phyloP scores from a whole-genome alignment of 2,888 invertebrate genomes.

The Latheticus oryzae region DNA sequence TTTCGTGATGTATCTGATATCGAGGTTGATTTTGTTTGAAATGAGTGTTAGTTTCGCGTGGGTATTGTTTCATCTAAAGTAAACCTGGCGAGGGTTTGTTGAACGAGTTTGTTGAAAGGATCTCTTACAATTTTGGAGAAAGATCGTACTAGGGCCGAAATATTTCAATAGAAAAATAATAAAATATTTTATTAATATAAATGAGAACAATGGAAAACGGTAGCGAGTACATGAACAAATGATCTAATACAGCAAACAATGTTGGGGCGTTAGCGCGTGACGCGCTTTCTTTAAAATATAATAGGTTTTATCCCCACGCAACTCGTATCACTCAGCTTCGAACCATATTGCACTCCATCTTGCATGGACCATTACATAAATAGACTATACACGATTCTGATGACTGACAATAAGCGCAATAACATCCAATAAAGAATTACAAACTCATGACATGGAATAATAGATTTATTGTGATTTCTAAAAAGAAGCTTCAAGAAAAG shows the following conservation, averaged over 20 bases:
- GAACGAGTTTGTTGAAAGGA: conserved; percentile 22
- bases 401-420: conserved; percentile 35
- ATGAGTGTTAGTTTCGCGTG: conserved; percentile 11
- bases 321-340: conserved; percentile 43
- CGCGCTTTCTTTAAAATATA: conserved; percentile 47
- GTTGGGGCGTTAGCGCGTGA: conserved; percentile 46
- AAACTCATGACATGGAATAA: conserved; percentile 1
- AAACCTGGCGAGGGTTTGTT: conserved; percentile 22
- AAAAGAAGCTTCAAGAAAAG: too few relatives aligned
- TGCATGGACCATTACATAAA: conserved; percentile 48
- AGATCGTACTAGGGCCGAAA: conserved; percentile 10
- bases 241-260: conserved; percentile 46
- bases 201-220: conserved; percentile 44
- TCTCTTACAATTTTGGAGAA: conserved; percentile 18
- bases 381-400: conserved; percentile 42
- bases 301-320: conserved; percentile 46
- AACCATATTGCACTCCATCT: conserved; percentile 47
- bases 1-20: background rate
- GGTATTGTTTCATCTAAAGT: conserved; percentile 25
- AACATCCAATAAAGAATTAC: conserved; percentile 12
- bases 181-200: conserved; percentile 45
- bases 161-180: conserved; percentile 39
- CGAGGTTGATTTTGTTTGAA: background rate
- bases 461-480: background rate
- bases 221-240: conserved; percentile 46